These are phyloP conservation scores for Melanerpes aurifrons DNA, from an alignment of 2,113 vertebrate species.

Conservation along the genomic window DNA sequence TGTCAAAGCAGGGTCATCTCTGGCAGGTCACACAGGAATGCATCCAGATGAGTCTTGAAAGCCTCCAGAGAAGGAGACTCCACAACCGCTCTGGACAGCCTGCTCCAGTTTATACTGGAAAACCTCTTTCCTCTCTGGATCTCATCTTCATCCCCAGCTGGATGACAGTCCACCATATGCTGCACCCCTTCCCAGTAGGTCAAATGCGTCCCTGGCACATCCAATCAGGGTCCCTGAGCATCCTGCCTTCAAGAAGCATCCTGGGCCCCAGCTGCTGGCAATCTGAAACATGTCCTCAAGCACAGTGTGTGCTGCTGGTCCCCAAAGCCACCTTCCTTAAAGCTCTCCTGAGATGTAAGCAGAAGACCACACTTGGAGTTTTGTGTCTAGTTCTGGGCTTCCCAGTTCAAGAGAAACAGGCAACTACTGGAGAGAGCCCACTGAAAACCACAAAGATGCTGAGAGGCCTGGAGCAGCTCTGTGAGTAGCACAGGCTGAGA, in stretches of 20 bases:
- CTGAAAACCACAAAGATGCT: no score
- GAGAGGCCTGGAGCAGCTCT: no score
- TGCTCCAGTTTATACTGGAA: background rate
- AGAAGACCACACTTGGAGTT: background rate
- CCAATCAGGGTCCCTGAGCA: background rate
- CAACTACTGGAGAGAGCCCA: no score
- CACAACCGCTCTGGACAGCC: no score
- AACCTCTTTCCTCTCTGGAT: background rate
- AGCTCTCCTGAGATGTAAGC: background rate
- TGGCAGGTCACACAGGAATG: no score
- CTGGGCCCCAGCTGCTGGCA: fast-evolving
- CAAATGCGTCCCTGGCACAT: no score
- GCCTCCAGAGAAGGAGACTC: no score
- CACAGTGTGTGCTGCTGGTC: background rate
- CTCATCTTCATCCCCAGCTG: background rate
- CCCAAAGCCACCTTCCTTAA: background rate
- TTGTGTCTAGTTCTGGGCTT: no score
- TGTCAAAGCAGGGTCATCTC: no score
- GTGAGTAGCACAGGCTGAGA: no score
- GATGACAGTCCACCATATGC: background rate
- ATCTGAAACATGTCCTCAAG: fast-evolving
- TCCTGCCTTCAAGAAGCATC: background rate
- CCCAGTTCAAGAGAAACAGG: no score
- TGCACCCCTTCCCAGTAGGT: background rate
- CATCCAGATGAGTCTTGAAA: no score